Conservation (phyloP, 2,797 vertebrate species). For the Valencia hispanica region DNA sequence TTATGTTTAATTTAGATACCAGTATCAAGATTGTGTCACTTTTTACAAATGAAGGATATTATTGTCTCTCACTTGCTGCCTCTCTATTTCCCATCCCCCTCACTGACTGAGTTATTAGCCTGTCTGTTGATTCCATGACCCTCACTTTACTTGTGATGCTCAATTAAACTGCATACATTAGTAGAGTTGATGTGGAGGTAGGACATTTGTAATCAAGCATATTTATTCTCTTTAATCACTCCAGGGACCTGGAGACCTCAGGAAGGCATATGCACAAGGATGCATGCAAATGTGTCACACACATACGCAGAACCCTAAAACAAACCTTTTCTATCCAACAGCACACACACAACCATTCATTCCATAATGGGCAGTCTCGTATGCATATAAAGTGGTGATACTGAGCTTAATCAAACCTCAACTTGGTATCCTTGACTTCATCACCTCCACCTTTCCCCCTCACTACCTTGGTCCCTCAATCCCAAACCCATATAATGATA, state of each 20-base stretch:
- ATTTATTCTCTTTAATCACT: constrained; percentile 86
- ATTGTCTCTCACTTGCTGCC: constrained; percentile 14
- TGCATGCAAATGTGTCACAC: constrained; percentile 51
- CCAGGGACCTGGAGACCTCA: constrained; percentile 78
- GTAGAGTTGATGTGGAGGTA: constrained; percentile 76
- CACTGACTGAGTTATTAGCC: constrained; percentile 70
- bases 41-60: constrained; percentile 46
- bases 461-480: constrained; percentile 64
- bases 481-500: constrained; percentile 78
- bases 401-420: constrained; percentile 80
- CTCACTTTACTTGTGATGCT: constrained; percentile 79
- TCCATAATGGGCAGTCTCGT: constrained; percentile 11
- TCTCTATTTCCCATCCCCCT: constrained; percentile 25
- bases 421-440: constrained; percentile 67
- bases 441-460: constrained; percentile 49
- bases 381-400: constrained; percentile 58
- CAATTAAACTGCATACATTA: constrained; percentile 87
- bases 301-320: constrained; percentile 43
- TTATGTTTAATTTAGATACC: constrained; percentile 56
- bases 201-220: constrained; percentile 85
- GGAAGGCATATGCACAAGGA: constrained; percentile 54
- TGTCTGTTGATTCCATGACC: constrained; percentile 80
- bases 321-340: constrained; percentile 36
- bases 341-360: constrained; percentile 26
- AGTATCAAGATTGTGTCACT: constrained; percentile 50